Base-by-base conservation (phyloP, 2,888 invertebrate species). In the Xylota segnis region DNA sequence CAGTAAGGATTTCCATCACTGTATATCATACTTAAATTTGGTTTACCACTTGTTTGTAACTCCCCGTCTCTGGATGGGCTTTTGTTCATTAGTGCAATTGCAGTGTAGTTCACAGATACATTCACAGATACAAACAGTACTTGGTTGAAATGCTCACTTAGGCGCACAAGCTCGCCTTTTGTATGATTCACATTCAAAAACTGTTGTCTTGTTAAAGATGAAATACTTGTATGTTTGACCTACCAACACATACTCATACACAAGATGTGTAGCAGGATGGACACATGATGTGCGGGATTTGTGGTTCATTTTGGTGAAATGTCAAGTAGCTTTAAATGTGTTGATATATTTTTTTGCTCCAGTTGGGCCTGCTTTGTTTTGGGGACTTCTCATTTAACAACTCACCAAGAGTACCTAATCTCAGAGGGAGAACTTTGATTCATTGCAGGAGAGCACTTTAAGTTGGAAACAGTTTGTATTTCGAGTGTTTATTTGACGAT, bases 11-110 rank as follows among this genome's bases (percentile, higher is more conserved):
- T 58, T 56, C 58, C 75, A 75, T 47, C 65, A 56, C 45, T 27
- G 29, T 75, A 56, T 66, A 75, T 75, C 75, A 66, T 66, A 66
- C 65, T 75, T 66, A 66, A 75, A 65, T 56, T 75, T 12, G 75
- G 75, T 66, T 56, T 56, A 66, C 75, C 75, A 66, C 65, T 56
- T 14, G 56, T 45, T 37, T 65, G 54, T 43, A 43, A 54, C 18
- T 16, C 37, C 18, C 54, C 12, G 10, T 18, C 16, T 32, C 10
- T 34, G 23, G 10, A 4, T 5, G 43, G 18, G 43, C 43, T 56
- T 29, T 56, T 56, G 70, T 56, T 43, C 70, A 70, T 70, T 70
- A 45, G 58, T 58, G 16, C 14, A 16, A 43, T 70, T 68, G 12
- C 40, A 47, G 27, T 29, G 6, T 54, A 40, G 14, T 10, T 9